Evolutionary conservation across 2,797 vertebrate species (phyloP).

Genomic region (Epinephelus awoara): DNA sequence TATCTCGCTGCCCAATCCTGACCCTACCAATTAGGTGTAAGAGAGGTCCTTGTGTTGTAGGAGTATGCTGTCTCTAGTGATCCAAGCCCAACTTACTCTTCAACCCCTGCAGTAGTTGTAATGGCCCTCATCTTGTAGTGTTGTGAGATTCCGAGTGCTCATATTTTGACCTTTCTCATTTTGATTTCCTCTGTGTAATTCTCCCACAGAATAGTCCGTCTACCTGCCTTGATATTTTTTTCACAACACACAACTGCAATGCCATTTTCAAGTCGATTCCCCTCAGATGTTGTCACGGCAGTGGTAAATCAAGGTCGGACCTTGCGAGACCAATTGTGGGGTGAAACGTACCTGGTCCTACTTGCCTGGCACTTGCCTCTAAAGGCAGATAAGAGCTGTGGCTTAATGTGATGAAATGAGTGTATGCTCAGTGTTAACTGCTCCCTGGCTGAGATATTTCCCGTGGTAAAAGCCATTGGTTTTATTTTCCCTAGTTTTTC

Average conservation of each 20-base stretch:
- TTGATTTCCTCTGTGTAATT: conserved; percentile 36
- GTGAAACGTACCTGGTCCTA: conserved; percentile 17
- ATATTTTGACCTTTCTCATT: conserved; percentile 44
- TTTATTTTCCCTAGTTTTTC: background rate
- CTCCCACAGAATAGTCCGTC: conserved; percentile 14
- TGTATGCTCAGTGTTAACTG: conserved; percentile 13
- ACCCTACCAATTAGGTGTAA: background rate
- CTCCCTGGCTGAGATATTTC: background rate
- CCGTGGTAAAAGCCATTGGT: background rate
- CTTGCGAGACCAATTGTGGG: conserved; percentile 47
- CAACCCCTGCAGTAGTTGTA: conserved; percentile 30
- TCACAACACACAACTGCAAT: conserved; percentile 7
- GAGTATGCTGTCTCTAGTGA: conserved; percentile 15
- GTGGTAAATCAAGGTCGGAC: conserved; percentile 46
- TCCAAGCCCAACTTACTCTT: conserved; percentile 21
- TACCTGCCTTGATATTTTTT: conserved; percentile 19
- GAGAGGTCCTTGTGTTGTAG: background rate
- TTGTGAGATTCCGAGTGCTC: conserved; percentile 37
- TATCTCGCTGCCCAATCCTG: conserved; percentile 9
- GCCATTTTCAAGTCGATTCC: conserved; percentile 34
- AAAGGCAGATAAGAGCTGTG: conserved; percentile 22
- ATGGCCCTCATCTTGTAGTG: conserved; percentile 25
- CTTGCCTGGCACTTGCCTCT: conserved; percentile 17
- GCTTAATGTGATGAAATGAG: conserved; percentile 35
- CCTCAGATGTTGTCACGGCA: conserved; percentile 37